Conservation (phyloP, 1,140 invertebrate species). For the Akabosia matsudoensis region DNA sequence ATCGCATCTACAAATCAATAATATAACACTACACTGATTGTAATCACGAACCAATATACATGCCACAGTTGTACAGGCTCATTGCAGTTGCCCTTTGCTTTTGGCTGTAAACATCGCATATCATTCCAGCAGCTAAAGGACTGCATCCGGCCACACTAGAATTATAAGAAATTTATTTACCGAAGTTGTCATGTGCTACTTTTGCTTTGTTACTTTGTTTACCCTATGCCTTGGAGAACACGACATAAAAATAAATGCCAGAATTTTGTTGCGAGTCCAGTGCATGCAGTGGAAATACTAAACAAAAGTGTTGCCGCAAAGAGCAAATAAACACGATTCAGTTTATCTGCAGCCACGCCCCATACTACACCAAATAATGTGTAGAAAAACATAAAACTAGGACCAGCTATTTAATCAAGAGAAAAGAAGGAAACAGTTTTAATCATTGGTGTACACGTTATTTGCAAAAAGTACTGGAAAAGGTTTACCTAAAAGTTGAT, state of each 20-base stretch:
- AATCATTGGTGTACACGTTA: too few species aligned
- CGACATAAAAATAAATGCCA: constrained; percentile 84
- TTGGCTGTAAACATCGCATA: constrained; percentile 75
- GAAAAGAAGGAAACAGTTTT: too few species aligned
- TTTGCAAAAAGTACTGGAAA: too few species aligned
- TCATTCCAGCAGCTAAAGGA: constrained; percentile 78
- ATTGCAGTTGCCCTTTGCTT: constrained; percentile 79
- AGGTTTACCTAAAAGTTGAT: too few species aligned
- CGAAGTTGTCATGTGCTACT: not conserved
- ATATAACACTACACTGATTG: too few species aligned
- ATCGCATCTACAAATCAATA: too few species aligned
- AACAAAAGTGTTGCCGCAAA: constrained; percentile 74
- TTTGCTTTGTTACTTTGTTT: constrained; percentile 40
- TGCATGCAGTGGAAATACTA: constrained; percentile 74
- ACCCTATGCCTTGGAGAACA: constrained; percentile 82
- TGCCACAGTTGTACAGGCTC: constrained; percentile 93
- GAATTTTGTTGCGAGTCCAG: constrained; percentile 76
- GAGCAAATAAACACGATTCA: constrained; percentile 66
- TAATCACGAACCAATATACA: constrained; percentile 67
- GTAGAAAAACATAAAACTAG: constrained; percentile 85
- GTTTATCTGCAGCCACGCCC: constrained; percentile 69
- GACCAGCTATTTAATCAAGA: constrained; percentile 83
- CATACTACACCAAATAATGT: constrained; percentile 80
- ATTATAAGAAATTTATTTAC: constrained; percentile 26
- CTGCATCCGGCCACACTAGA: constrained; percentile 82